Evolutionary conservation across 2,888 invertebrate species (phyloP), one percentile per base, ranked within the genome.

Genomic region (Pardosa pseudoannulata): DNA sequence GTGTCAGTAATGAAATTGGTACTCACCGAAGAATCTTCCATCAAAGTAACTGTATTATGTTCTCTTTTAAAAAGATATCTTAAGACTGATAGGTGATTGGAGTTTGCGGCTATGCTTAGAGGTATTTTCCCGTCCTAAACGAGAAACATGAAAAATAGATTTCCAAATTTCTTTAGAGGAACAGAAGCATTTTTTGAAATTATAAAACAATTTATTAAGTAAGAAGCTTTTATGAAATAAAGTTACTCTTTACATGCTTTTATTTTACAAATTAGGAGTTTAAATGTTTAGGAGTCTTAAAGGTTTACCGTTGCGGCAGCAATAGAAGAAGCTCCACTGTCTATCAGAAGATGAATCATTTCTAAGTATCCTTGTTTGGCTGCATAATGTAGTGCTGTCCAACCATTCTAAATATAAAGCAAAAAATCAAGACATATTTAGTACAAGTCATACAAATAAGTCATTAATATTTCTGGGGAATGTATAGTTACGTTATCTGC

Each of bases 61-160:
- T 99, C 99, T 92, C 98, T 98, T 90, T 97, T 96, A 93, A 99
- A 94, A 86, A 99, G 94, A 92, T 98, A 99, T 91, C 97, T 96
- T 79, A 99, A 93, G 13, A 99, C 98, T 90, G 97, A 96, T 90
- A 97, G 96, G 92, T 99, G 99, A 87, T 97, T 98, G 92, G 98
- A 97, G 19, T 98, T 96, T 31, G 99, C 98, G 16, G 99, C 99
- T 91, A 98, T 98, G 96, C 98, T 98, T 89, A 99, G 96, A 0
- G 99, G 97, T 13, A 97, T 97, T 91, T 98, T 97, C 70, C 98
- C 98, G 89, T 98, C 76, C 80, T 78, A n/a, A 62, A 65, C 70
- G 7, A 64, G 27, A 36, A 36, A 7, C 9, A 9, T 7, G 9
- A 7, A 36, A 36, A 36, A 36, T 36, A 36, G n/a, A n/a, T n/a